Evolutionary conservation across 1,140 invertebrate genomes (phyloP).

Genomic region (Eurytemora carolleeae): DNA sequence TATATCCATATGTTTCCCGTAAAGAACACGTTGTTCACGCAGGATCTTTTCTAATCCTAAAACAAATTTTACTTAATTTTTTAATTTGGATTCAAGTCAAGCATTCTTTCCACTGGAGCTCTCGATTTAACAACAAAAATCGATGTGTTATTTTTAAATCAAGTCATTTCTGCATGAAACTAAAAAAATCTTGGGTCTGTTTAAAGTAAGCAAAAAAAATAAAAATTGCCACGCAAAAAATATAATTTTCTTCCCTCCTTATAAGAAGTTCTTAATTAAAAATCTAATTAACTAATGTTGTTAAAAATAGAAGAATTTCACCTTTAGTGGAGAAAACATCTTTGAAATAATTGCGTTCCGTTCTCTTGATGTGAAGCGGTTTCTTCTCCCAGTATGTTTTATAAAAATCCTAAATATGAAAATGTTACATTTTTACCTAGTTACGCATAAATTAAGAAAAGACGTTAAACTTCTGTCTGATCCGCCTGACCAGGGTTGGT

Average conservation of each 20-base stretch:
- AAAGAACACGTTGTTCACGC: slow-evolving; percentile 41
- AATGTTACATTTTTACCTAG: not conserved
- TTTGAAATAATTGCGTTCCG: slow-evolving; percentile 37
- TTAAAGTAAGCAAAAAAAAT: not conserved
- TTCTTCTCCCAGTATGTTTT: slow-evolving; percentile 51
- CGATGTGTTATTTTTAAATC: not conserved
- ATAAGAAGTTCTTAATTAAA: not conserved
- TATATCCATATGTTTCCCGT: slow-evolving; percentile 69
- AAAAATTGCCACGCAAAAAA: not conserved
- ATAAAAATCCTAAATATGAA: slow-evolving; percentile 19
- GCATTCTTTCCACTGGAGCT: too few relatives aligned
- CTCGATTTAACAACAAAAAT: not conserved
- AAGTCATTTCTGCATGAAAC: too few relatives aligned
- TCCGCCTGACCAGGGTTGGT: not conserved
- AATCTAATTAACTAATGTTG: slow-evolving; percentile 23
- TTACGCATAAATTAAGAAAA: not conserved
- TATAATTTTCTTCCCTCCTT: not conserved
- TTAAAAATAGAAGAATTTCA: slow-evolving; percentile 52
- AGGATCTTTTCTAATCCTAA: slow-evolving; percentile 52
- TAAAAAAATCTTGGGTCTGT: too few relatives aligned
- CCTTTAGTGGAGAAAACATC: slow-evolving; percentile 48
- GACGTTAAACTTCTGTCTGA: not conserved
- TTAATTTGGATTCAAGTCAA: too few relatives aligned
- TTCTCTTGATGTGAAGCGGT: slow-evolving; percentile 47
- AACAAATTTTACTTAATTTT: not conserved